Evolutionary conservation across 1,140 invertebrate genomes (phyloP).

Genomic region (Conus betulinus): DNA sequence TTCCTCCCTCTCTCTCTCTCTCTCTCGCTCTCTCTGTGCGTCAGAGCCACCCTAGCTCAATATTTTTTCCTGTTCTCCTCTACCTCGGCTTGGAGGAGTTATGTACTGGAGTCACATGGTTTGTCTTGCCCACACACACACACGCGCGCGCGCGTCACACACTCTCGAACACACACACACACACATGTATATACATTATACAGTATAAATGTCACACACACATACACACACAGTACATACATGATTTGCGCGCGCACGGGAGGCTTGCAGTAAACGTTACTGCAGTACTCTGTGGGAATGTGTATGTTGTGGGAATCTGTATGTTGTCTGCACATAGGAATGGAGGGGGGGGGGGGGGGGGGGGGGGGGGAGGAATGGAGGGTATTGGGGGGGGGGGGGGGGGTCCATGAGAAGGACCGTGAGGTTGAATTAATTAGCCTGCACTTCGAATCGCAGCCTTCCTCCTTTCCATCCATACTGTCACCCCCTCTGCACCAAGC

Average conservation of each 20-base stretch:
- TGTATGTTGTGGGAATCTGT: too few species aligned
- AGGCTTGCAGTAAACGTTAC: too few species aligned
- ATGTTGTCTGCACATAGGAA: too few species aligned
- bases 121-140: not conserved
- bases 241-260: too few species aligned
- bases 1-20: constrained; percentile 15
- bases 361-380: not conserved
- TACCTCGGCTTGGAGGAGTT: not conserved
- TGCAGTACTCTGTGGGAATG: too few species aligned
- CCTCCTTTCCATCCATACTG: too few species aligned
- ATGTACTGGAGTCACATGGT: not conserved
- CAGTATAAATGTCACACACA: too few species aligned
- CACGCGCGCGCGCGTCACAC: not conserved
- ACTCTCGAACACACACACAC: too few species aligned
- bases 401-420: not conserved
- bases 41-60: not conserved
- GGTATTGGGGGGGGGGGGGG: not conserved
- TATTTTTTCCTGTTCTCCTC: not conserved
- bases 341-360: not conserved
- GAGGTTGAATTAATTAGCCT: too few species aligned
- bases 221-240: too few species aligned
- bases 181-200: not conserved
- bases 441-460: too few species aligned
- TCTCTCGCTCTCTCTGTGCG: constrained; percentile 14
- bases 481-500: too few species aligned